These are phyloP conservation scores for Macaria liturata DNA, from an alignment of 2,888 invertebrate genomes.

Conservation along the genomic window DNA sequence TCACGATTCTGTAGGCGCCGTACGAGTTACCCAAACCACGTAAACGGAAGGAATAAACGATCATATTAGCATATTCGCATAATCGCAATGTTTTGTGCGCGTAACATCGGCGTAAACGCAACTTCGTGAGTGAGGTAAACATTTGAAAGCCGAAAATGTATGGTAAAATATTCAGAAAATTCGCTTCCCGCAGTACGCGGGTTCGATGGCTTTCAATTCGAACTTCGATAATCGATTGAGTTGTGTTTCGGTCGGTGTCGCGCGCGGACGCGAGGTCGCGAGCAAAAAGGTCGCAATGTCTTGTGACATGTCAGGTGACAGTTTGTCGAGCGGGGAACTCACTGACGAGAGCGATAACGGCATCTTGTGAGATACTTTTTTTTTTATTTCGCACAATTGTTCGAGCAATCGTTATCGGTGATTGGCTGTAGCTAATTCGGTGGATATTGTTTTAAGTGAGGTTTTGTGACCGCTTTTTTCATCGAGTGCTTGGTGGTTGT, in stretches of 20 bases:
- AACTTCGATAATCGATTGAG: conserved; percentile 21
- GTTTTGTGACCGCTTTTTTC: too few relatives aligned
- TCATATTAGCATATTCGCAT: conserved; percentile 18
- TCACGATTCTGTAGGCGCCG: conserved; percentile 17
- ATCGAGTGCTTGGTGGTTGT: too few relatives aligned
- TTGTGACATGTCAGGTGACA: conserved; percentile 66
- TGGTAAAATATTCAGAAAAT: conserved; percentile 49
- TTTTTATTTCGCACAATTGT: background rate
- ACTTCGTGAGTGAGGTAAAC: conserved; percentile 24
- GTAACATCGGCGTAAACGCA: conserved; percentile 37
- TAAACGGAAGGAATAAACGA: conserved; percentile 20
- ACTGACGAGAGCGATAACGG: conserved; percentile 42
- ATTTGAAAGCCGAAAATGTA: conserved; percentile 47
- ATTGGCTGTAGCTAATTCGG: background rate
- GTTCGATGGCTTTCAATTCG: conserved; percentile 41
- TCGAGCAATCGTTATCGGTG: background rate
- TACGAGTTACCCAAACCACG: conserved; percentile 16
- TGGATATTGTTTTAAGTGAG: too few relatives aligned
- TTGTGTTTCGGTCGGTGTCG: conserved; percentile 53
- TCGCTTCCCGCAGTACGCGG: conserved; percentile 41
- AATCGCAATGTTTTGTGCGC: conserved; percentile 25
- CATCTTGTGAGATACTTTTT: conserved; percentile 52
- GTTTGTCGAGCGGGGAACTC: conserved; percentile 51
- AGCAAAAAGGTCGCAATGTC: conserved; percentile 17
- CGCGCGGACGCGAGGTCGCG: conserved; percentile 49